Conservation (phyloP, 1,140 invertebrate genomes). For the Tetranychus urticae region DNA sequence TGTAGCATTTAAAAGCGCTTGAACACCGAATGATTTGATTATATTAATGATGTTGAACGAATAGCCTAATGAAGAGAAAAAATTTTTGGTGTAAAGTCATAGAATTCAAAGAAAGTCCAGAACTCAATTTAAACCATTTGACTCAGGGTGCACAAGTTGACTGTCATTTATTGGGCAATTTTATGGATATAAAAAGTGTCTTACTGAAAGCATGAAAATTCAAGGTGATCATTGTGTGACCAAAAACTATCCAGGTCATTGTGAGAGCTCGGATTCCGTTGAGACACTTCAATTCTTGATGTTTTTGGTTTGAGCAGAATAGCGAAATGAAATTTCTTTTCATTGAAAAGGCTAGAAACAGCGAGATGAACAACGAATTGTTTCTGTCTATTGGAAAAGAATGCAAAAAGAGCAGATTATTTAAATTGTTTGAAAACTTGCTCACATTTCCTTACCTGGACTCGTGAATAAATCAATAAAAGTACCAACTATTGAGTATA, state of each 20-base stretch:
- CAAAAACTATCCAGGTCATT: constrained; percentile 78
- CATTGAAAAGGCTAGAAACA: neutral
- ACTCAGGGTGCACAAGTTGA: no score
- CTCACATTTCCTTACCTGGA: no score
- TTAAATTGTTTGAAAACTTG: no score
- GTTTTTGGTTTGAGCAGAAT: neutral
- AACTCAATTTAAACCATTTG: no score
- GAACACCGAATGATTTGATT: neutral
- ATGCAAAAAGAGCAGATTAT: no score
- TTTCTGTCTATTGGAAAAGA: no score
- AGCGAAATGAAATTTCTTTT: neutral
- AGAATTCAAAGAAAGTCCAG: no score
- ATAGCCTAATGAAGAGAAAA: neutral
- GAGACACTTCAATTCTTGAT: constrained; percentile 17
- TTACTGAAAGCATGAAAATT: neutral
- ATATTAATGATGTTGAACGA: neutral
- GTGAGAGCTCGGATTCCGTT: constrained; percentile 58
- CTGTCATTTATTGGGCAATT: no score
- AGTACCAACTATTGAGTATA: no score
- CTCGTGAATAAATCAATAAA: no score
- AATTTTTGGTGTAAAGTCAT: neutral
- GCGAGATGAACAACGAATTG: no score
- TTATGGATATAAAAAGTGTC: no score
- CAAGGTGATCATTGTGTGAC: constrained; percentile 33
- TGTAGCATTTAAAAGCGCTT: constrained; percentile 11